phyloP scores from a whole-genome alignment of 1,140 invertebrate species.

The Eurosta solidaginis region DNA sequence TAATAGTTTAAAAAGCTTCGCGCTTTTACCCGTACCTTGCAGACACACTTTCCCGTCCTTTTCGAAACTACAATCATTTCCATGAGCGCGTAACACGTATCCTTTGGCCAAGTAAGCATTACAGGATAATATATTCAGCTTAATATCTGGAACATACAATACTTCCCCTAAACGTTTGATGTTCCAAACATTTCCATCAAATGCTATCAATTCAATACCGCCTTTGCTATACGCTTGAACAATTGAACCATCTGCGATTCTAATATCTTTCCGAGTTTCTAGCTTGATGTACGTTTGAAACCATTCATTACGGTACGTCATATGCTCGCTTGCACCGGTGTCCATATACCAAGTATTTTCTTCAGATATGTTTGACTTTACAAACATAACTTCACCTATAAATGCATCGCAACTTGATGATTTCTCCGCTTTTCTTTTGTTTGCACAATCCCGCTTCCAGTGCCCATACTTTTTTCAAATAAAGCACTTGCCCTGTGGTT shows the following conservation, averaged over 20 bases:
- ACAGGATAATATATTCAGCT: background rate
- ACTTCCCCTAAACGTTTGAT: background rate
- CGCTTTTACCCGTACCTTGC: background rate
- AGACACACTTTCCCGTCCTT: background rate
- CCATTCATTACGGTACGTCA: constrained; percentile 27
- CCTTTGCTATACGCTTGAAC: constrained; percentile 3
- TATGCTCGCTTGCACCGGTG: constrained; percentile 30
- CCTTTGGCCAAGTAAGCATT: background rate
- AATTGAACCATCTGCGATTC: background rate
- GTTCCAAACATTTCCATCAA: background rate
- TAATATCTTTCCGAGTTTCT: background rate
- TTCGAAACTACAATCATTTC: background rate
- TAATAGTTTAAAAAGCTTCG: no score
- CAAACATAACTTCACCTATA: background rate
- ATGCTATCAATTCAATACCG: background rate
- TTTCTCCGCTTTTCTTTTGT: no score
- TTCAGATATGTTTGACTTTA: background rate
- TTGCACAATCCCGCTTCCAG: no score
- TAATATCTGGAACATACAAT: no score
- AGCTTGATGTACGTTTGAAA: background rate
- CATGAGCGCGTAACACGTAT: background rate
- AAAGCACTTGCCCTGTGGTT: no score
- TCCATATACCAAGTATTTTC: constrained; percentile 31
- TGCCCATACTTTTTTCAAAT: no score
- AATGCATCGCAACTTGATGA: background rate